These are phyloP conservation scores for Triplophysa bombifrons DNA, from an alignment of 2,797 vertebrate genomes.

Conservation along the genomic window DNA sequence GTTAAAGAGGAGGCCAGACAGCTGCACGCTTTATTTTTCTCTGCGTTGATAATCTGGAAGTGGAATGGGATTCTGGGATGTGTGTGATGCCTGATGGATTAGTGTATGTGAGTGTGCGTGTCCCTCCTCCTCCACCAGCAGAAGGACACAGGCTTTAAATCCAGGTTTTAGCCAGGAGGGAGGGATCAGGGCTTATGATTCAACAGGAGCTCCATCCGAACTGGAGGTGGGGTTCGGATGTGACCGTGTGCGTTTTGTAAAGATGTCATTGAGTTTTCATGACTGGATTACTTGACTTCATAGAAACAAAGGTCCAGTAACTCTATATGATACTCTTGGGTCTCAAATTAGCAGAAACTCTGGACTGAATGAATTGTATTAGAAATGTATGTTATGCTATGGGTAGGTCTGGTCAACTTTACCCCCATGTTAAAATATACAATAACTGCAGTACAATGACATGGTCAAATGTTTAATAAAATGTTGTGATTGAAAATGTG, in stretches of 20 bases:
- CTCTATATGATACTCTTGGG: neutral
- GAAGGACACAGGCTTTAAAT: slow-evolving; percentile 78
- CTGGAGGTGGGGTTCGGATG: slow-evolving; percentile 51
- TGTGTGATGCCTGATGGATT: slow-evolving; percentile 74
- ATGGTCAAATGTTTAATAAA: too few relatives aligned
- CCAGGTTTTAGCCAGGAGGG: slow-evolving; percentile 67
- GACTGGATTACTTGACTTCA: slow-evolving; percentile 35
- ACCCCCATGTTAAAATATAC: neutral
- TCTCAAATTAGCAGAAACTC: neutral
- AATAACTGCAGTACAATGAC: too few relatives aligned
- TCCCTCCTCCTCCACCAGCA: slow-evolving; percentile 62
- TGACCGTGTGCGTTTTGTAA: slow-evolving; percentile 12
- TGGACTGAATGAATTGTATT: neutral
- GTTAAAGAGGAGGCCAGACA: slow-evolving; percentile 12
- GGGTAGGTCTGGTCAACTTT: neutral
- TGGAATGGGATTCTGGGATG: slow-evolving; percentile 61
- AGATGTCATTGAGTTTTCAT: slow-evolving; percentile 60
- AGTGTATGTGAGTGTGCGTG: slow-evolving; percentile 59
- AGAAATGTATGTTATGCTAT: neutral
- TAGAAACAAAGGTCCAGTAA: slow-evolving; percentile 11
- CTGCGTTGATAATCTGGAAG: slow-evolving; percentile 69
- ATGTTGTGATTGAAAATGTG: too few relatives aligned
- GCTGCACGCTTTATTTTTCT: neutral
- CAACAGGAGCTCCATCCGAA: slow-evolving; percentile 71
- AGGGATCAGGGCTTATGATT: slow-evolving; percentile 76